Percentiles rank a stretch among this genome's conserved stretches.
Evolutionary conservation across 2,888 invertebrate species (phyloP).

Genomic region (Coenonympha arcania): DNA sequence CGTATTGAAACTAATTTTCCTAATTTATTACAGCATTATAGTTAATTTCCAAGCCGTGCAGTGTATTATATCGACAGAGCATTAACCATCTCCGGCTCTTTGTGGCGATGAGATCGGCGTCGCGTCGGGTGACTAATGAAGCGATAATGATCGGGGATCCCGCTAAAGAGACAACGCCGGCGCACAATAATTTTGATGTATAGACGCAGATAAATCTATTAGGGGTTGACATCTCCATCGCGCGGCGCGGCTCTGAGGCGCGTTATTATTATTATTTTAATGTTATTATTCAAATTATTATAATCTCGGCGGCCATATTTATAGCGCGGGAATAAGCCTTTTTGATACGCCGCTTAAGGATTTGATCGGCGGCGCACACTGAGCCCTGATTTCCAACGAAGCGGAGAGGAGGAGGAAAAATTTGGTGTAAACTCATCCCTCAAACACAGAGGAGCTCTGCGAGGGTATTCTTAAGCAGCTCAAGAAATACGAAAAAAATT

Average conservation of each 20-base stretch:
- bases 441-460: no score
- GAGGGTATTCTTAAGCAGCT: no score
- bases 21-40: background rate
- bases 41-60: background rate
- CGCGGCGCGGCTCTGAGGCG: constrained; percentile 42
- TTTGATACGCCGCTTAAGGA: constrained; percentile 65
- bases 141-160: constrained; percentile 44
- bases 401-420: no score
- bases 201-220: constrained; percentile 64
- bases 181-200: constrained; percentile 50
- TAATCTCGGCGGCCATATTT: constrained; percentile 67
- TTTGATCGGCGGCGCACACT: constrained; percentile 33
- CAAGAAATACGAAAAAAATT: no score
- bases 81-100: constrained; percentile 22
- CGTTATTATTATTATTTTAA: constrained; percentile 67
- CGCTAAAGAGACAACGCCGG: constrained; percentile 41
- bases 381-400: background rate
- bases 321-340: constrained; percentile 61
- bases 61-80: constrained; percentile 13
- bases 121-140: constrained; percentile 52
- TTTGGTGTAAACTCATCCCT: no score
- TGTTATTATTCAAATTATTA: constrained; percentile 71
- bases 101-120: constrained; percentile 34
- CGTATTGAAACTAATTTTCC: background rate
- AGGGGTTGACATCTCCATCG: constrained; percentile 56